Evolutionary conservation across 2,888 invertebrate species (phyloP).

Genomic region (Operophtera brumata): DNA sequence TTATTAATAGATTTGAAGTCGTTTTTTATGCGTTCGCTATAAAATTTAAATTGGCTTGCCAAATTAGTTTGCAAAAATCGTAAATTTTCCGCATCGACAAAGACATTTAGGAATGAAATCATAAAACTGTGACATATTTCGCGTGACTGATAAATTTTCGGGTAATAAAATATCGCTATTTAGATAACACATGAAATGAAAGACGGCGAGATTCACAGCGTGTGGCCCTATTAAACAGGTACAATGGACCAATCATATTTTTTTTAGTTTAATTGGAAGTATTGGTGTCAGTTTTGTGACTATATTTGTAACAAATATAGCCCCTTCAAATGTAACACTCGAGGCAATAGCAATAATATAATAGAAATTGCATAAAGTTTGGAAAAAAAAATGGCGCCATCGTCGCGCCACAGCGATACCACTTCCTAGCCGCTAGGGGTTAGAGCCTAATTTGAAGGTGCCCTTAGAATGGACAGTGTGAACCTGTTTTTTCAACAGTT

Average conservation of each 20-base stretch:
- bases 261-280: background rate
- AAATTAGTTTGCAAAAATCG: slow-evolving; percentile 24
- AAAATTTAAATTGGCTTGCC: slow-evolving; percentile 16
- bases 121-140: slow-evolving; percentile 34
- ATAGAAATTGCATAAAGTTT: too few species aligned
- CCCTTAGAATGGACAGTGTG: too few species aligned
- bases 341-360: too few species aligned
- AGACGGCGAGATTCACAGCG: slow-evolving; percentile 5
- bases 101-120: slow-evolving; percentile 24
- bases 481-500: too few species aligned
- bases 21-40: slow-evolving; percentile 30
- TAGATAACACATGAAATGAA: too few species aligned
- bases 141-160: slow-evolving; percentile 39
- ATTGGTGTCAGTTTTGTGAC: slow-evolving; percentile 12
- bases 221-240: background rate
- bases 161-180: slow-evolving; percentile 32
- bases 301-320: too few species aligned
- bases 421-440: too few species aligned
- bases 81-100: slow-evolving; percentile 29
- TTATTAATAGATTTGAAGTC: slow-evolving; percentile 4
- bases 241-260: background rate
- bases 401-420: too few species aligned
- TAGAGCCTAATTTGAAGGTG: too few species aligned
- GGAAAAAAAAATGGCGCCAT: too few species aligned
- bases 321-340: too few species aligned